Conservation (phyloP, 2,797 vertebrate genomes). For the Ciconia nigra region DNA sequence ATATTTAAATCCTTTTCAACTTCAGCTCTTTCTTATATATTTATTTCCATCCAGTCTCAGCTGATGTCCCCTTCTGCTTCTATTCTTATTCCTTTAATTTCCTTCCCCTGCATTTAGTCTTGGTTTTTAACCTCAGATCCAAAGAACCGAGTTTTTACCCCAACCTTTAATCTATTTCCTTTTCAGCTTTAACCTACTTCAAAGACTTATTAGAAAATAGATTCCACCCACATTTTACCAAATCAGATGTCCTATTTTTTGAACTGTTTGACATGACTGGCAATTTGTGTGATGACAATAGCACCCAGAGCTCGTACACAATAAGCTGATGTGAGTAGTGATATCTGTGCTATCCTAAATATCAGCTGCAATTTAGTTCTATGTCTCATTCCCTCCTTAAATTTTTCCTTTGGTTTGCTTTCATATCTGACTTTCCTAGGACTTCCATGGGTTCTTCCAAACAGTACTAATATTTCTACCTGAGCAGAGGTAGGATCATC, state of each 20-base stretch:
- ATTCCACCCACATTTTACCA: background rate
- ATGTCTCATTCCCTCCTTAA: background rate
- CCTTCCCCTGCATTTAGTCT: background rate
- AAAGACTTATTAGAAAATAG: background rate
- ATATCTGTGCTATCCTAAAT: background rate
- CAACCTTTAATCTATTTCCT: background rate
- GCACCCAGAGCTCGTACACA: fast-evolving
- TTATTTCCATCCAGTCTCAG: background rate
- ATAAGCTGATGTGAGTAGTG: background rate
- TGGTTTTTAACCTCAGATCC: background rate
- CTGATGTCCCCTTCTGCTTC: background rate
- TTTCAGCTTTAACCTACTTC: background rate
- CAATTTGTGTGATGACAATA: background rate
- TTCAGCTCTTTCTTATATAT: background rate
- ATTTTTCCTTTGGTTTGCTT: background rate
- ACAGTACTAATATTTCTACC: background rate
- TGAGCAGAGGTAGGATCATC: background rate
- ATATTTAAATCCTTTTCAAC: background rate
- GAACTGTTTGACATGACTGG: background rate
- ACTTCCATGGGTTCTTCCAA: background rate
- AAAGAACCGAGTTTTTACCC: background rate
- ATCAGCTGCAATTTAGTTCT: background rate
- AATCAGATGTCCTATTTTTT: background rate
- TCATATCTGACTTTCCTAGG: background rate
- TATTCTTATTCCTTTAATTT: background rate